Evolutionary conservation across 2,888 invertebrate species (phyloP).

Genomic region (Sesia bembeciformis): DNA sequence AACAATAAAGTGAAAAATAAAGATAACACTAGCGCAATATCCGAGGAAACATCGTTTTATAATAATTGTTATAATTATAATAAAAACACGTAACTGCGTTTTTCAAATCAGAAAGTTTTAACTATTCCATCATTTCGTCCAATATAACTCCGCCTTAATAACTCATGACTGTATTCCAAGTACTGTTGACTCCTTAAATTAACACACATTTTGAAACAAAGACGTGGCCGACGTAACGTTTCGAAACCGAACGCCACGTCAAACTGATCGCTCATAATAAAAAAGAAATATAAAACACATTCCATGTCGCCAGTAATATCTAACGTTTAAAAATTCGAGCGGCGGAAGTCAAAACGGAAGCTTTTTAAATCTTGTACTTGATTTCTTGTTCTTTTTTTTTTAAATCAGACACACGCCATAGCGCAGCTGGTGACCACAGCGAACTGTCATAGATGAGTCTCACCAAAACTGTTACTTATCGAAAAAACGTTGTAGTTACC

Average conservation of each 20-base stretch:
- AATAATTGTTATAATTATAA: no score
- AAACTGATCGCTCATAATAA: not conserved
- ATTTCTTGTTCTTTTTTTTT: slow-evolving; percentile 32
- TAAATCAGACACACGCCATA: slow-evolving; percentile 42
- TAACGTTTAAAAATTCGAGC: slow-evolving; percentile 17
- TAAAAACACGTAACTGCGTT: no score
- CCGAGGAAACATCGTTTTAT: no score
- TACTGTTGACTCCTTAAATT: slow-evolving; percentile 19
- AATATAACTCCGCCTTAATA: slow-evolving; percentile 1
- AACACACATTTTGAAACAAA: slow-evolving; percentile 28
- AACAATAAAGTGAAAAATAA: no score
- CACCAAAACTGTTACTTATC: slow-evolving; percentile 20
- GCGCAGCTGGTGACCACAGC: slow-evolving; percentile 40
- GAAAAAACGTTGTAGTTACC: slow-evolving; percentile 19
- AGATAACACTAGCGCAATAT: no score
- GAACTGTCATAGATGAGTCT: slow-evolving; percentile 1
- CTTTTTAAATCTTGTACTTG: slow-evolving; percentile 28
- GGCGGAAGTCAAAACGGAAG: slow-evolving; percentile 30
- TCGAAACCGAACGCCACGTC: slow-evolving; percentile 20
- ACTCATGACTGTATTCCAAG: slow-evolving; percentile 4
- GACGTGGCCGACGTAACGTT: slow-evolving; percentile 14
- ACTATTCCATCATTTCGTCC: not conserved
- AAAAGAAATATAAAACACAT: not conserved
- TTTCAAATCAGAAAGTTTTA: no score
- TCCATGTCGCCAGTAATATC: slow-evolving; percentile 14